These are phyloP conservation scores for Rhincodon typus DNA, from an alignment of 2,797 vertebrate species.

Conservation along the genomic window DNA sequence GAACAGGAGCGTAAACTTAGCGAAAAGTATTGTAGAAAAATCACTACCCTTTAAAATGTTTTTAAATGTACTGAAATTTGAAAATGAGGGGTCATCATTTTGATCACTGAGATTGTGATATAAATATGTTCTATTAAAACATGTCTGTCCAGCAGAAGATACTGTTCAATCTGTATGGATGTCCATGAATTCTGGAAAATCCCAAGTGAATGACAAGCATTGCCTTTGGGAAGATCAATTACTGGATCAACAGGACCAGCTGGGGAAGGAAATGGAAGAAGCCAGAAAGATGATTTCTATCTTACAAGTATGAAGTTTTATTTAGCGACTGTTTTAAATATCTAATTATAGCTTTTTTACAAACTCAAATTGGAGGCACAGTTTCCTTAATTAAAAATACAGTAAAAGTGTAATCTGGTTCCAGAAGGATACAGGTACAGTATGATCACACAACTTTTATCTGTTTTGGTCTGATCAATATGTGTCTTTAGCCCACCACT, in stretches of 20 bases:
- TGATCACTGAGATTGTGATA: neutral
- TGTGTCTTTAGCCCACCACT: neutral
- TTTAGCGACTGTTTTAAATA: neutral
- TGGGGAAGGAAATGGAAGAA: constrained; percentile 91
- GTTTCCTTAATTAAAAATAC: neutral
- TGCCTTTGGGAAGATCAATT: constrained; percentile 77
- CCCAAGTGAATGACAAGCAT: neutral
- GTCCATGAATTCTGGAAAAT: constrained; percentile 52
- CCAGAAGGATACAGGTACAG: neutral
- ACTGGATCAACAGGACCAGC: constrained; percentile 82
- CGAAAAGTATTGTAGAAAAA: neutral
- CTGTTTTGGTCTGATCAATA: neutral
- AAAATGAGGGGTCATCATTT: neutral
- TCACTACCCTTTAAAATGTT: neutral
- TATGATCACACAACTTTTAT: neutral
- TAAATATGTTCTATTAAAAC: neutral
- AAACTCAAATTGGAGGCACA: too few relatives aligned
- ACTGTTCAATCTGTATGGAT: constrained; percentile 50
- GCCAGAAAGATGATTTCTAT: constrained; percentile 90
- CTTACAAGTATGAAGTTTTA: constrained; percentile 71
- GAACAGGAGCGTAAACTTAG: neutral
- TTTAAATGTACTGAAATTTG: neutral
- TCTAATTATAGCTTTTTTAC: neutral
- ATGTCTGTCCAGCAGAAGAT: constrained; percentile 61
- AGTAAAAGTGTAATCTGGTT: neutral